Conservation (phyloP, 1,140 invertebrate genomes). For the Mamestra configurata region DNA sequence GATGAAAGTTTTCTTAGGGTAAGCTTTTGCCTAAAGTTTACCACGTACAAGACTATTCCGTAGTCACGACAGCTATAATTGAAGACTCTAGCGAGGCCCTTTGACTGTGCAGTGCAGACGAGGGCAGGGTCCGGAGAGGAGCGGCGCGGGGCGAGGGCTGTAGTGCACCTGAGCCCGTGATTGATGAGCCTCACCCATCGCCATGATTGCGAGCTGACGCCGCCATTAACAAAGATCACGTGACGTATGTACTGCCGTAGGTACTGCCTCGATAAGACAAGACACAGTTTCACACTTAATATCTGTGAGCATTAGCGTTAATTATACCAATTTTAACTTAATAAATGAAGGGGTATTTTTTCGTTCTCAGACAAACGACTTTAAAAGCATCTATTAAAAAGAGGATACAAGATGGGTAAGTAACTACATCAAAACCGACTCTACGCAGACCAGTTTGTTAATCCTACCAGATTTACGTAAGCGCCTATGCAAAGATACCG, state of each 20-base stretch:
- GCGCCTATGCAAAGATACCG: constrained; percentile 47
- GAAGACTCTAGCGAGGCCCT: constrained; percentile 53
- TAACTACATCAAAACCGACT: background rate
- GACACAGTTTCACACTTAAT: background rate
- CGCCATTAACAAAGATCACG: constrained; percentile 55
- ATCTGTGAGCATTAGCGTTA: too few species aligned
- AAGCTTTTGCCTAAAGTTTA: background rate
- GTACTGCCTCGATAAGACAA: too few species aligned
- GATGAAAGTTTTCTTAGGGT: background rate
- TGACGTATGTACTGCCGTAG: constrained; percentile 27
- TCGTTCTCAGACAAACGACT: background rate
- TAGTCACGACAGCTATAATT: constrained; percentile 50
- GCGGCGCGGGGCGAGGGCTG: constrained; percentile 30
- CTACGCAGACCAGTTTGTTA: constrained; percentile 30
- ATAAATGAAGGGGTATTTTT: too few species aligned
- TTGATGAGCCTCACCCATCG: constrained; percentile 77
- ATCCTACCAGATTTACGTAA: constrained; percentile 26
- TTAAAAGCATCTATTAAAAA: background rate
- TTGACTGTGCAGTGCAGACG: constrained; percentile 60
- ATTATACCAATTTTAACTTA: too few species aligned
- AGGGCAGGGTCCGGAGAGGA: constrained; percentile 53
- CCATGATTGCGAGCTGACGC: constrained; percentile 71
- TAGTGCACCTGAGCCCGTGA: constrained; percentile 77
- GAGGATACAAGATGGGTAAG: background rate
- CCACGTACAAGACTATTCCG: background rate